Percentiles rank a stretch among this genome's conserved stretches.
Conservation (phyloP, 53 echinoderm and acorn worm genomes). For the Holothuria leucospilota region DNA sequence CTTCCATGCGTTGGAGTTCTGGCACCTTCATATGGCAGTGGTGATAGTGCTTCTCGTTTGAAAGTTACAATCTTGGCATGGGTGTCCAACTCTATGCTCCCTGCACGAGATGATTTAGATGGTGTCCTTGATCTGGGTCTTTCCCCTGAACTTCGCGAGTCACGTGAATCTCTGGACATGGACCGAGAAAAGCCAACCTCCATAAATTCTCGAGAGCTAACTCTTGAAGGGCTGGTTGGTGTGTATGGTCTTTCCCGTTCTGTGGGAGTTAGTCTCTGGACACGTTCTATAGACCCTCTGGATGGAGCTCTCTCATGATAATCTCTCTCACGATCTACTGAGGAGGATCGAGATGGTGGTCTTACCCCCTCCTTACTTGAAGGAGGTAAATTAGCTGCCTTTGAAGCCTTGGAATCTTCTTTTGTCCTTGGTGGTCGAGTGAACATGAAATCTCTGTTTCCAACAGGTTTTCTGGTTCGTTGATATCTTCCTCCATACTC, state of each 20-base stretch:
- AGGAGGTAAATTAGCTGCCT: constrained; percentile 29
- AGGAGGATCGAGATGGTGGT: constrained; percentile 25
- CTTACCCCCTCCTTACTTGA: constrained; percentile 38
- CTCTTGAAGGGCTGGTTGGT: constrained; percentile 45
- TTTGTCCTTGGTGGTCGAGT: constrained; percentile 27
- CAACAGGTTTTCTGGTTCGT: constrained; percentile 17
- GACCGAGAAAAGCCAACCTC: constrained; percentile 37
- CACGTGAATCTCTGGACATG: constrained; percentile 35
- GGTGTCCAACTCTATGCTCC: constrained; percentile 28
- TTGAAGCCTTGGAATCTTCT: constrained; percentile 32
- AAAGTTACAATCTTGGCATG: constrained; percentile 26
- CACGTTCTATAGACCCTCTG: background rate
- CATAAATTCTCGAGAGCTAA: constrained; percentile 50
- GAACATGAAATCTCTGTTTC: constrained; percentile 47
- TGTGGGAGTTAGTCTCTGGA: constrained; percentile 30
- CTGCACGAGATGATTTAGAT: constrained; percentile 11
- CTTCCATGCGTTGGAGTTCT: background rate
- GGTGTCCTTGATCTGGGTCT: background rate
- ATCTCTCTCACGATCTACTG: background rate
- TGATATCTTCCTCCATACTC: constrained; percentile 31
- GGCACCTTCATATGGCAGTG: background rate
- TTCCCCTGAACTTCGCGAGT: constrained; percentile 32
- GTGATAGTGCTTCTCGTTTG: constrained; percentile 30
- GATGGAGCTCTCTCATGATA: constrained; percentile 6
- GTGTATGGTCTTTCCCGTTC: constrained; percentile 34